Base-by-base conservation (phyloP, 2,888 invertebrate species). In the Aphodius sticticus region DNA sequence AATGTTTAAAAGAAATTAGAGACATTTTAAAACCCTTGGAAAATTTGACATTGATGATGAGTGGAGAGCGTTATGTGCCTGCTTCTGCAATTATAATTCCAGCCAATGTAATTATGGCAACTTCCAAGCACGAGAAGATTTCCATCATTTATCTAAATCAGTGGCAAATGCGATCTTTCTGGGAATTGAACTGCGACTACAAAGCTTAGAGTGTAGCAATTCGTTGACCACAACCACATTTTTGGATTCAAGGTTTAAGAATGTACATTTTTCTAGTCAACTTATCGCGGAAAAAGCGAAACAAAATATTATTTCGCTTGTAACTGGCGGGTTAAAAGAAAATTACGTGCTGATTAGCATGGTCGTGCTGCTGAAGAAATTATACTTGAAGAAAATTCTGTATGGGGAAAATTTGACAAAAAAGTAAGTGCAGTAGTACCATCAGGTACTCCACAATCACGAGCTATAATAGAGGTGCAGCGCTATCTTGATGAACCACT, bases 181-280 rank as follows among this genome's bases (percentile, higher is more conserved):
- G n/a, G 77, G 79, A 26, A 26, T 79, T 14, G 4, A 70, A 69
- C 16, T 14, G 2, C 76, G 83, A 80, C 70, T 83, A 16, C 81
- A 80, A 1, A 79, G 81, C 16, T 36, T 84, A 16, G 82, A 83
- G 80, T 81, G 74, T 16, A 82, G 80, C 69, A 79, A 81, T 16
- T 78, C 81, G 16, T 69, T 83, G 12, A 16, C 77, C 14, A n/a
- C 82, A 15, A 69, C 82, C n/a, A 84, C 82, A 69, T 82, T 83
- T 81, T 72, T 83, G 36, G 83, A 84, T 77, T 83, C 83, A 16
- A 80, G 83, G 16, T 84, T 79, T 81, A 83, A 83, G 80, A 81
- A 81, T 80, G 38, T 83, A 4, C 82, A 78, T 37, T 82, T 83
- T 80, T 81, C 79, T 12, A 80, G 76, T 78, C 74, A 79, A 9